A percentile compares a stretch with the other conserved stretches of the same genome.
Conservation (phyloP, 2,888 invertebrate genomes). For the Ommatoiulus sabulosus region DNA sequence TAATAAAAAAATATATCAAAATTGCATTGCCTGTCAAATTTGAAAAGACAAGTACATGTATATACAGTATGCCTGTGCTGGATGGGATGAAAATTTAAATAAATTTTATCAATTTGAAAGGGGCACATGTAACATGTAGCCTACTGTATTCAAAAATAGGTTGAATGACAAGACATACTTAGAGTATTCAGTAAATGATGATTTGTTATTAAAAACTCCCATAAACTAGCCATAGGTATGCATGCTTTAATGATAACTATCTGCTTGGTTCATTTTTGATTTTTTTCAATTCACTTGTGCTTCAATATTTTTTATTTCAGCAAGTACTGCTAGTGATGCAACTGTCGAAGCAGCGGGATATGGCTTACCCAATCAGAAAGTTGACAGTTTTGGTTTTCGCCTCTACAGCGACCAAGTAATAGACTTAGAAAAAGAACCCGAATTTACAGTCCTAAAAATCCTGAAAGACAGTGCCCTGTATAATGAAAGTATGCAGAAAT, state of each 20-base stretch:
- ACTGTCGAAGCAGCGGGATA: neutral
- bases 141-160: no score
- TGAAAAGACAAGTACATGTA: neutral
- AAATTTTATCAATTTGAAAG: no score
- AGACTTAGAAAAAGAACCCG: conserved; percentile 55
- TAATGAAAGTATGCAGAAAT: conserved; percentile 54
- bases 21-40: neutral
- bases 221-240: no score
- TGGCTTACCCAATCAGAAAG: conserved; percentile 13
- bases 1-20: neutral
- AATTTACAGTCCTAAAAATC: conserved; percentile 38
- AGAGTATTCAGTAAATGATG: no score
- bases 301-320: neutral
- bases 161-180: no score
- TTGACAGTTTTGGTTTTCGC: conserved; percentile 53
- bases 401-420: conserved; percentile 50
- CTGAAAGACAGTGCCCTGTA: conserved; percentile 50
- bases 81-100: no score
- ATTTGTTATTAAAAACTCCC: no score
- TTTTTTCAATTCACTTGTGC: neutral
- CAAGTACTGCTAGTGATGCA: neutral
- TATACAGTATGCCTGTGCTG: no score
- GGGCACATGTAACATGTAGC: no score
- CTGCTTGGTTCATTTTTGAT: neutral
- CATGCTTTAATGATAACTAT: neutral